Evolutionary conservation across 1,140 invertebrate species (phyloP), one percentile per base, ranked within the genome.

Genomic region (Mylabris phalerata): DNA sequence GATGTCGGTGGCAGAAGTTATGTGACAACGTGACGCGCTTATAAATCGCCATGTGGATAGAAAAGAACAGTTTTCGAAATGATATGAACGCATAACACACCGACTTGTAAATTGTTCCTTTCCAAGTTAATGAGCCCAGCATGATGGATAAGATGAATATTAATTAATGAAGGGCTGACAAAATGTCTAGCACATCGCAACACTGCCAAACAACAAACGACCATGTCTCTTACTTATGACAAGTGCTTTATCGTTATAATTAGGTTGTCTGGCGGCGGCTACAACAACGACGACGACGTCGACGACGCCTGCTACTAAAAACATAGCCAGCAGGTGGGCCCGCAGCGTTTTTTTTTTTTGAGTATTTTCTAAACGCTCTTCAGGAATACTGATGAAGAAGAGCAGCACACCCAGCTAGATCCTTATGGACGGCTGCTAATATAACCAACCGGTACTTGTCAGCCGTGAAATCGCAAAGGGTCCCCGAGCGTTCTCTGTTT

Each of bases 391-490:
- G 32, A 32, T 32, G 32, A 32, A 5, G 19, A 19, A 19, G 19
- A 19, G 19, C 19, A 19, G 19, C 19, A 19, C 19, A 19, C 19
- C 19, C 19, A 19, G 19, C 1, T 19, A 19, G 32, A 32, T 32
- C 32, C 32, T 32, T 4, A 32, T 7, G 32, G 32, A 32, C 32
- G 32, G 32, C 7, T 32, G 32, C 7, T 32, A 32, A 5, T 32
- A 32, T 32, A 32, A 7, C 19, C 48, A 67, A 63, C 65, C 59
- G 59, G 56, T 52, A 46, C 55, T 61, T 50, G 11, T 59, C 64
- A 59, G 59, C 63, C 68, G 68, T 70, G 64, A 70, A 71, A 71
- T 71, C 63, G 66, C 50, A 48, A 51, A 59, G 62, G 52, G 55
- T 59, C 58, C 65, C 55, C 46, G 63, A 32, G 32, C 32, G 32